A percentile compares a stretch with the other conserved stretches of the same genome.
phyloP scores from a whole-genome alignment of 30 jellyfish, hydroid and myxozoan genomes.

The Aurelia sp. region DNA sequence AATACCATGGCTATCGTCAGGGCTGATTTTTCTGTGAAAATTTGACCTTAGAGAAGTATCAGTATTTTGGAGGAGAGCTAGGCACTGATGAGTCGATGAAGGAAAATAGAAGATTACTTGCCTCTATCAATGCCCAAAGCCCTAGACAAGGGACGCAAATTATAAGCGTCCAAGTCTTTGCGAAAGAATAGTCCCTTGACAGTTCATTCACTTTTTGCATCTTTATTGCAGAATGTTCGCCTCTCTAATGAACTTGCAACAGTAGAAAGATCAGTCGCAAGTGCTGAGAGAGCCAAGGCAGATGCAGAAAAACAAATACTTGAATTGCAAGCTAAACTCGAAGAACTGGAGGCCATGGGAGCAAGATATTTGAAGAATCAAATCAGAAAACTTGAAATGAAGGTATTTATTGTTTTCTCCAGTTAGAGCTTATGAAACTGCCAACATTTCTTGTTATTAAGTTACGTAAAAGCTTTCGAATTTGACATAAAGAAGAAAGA shows the following conservation, averaged over 20 bases:
- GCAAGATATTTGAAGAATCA: constrained; percentile 73
- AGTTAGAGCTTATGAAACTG: too few relatives aligned
- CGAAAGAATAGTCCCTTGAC: background rate
- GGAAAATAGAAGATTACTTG: too few relatives aligned
- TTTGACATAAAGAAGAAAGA: too few relatives aligned
- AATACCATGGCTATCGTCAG: too few relatives aligned
- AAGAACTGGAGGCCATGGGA: constrained; percentile 77
- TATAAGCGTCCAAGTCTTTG: background rate
- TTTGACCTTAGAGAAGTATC: too few relatives aligned
- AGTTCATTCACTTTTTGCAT: background rate
- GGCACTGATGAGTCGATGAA: too few relatives aligned
- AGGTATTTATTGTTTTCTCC: constrained; percentile 30
- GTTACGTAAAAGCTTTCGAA: too few relatives aligned
- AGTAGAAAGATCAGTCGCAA: constrained; percentile 57
- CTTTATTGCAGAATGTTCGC: constrained; percentile 41
- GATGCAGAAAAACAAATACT: constrained; percentile 69
- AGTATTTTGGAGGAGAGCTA: too few relatives aligned
- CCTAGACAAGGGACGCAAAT: too few relatives aligned
- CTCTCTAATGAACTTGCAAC: constrained; percentile 47
- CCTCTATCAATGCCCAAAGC: too few relatives aligned
- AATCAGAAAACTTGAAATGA: constrained; percentile 78
- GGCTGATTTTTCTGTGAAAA: too few relatives aligned
- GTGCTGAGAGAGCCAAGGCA: constrained; percentile 66
- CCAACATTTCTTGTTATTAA: too few relatives aligned
- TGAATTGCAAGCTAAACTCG: constrained; percentile 61